Evolutionary conservation across 2,888 invertebrate genomes (phyloP).

Genomic region (Ornithoptera priamus): DNA sequence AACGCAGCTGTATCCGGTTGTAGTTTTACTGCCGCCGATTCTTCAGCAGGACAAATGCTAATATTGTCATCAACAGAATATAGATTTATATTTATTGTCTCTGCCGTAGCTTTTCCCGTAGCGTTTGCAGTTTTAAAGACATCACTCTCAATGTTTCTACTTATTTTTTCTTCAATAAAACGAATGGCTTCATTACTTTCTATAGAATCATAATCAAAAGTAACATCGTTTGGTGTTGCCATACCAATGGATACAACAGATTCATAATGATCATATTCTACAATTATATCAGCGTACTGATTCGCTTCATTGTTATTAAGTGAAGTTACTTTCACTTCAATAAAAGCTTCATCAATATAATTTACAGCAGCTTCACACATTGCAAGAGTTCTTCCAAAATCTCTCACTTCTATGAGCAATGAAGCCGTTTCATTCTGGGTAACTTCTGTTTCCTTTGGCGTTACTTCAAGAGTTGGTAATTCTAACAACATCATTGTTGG

Average conservation of each 20-base stretch:
- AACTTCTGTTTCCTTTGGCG: not conserved
- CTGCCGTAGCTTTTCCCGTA: not conserved
- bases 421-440: not conserved
- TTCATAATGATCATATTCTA: not conserved
- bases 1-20: constrained; percentile 1
- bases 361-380: constrained; percentile 3
- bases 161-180: not conserved
- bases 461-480: not conserved
- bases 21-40: not conserved
- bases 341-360: not conserved
- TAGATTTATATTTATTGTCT: not conserved
- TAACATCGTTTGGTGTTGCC: not conserved
- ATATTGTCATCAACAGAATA: not conserved
- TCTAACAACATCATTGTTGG: constrained; percentile 2
- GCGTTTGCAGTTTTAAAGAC: not conserved
- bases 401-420: constrained; percentile 4
- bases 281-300: constrained; percentile 5
- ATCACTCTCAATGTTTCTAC: not conserved
- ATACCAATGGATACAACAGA: not conserved
- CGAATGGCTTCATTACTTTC: constrained; percentile 4
- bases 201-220: not conserved
- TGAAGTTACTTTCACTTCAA: not conserved
- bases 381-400: constrained; percentile 6
- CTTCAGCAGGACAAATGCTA: not conserved
- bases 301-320: not conserved